A percentile compares a stretch with the other conserved stretches of the same genome.
Evolutionary conservation across 2,113 vertebrate species (phyloP).

Genomic region (Stigmatopora argus): DNA sequence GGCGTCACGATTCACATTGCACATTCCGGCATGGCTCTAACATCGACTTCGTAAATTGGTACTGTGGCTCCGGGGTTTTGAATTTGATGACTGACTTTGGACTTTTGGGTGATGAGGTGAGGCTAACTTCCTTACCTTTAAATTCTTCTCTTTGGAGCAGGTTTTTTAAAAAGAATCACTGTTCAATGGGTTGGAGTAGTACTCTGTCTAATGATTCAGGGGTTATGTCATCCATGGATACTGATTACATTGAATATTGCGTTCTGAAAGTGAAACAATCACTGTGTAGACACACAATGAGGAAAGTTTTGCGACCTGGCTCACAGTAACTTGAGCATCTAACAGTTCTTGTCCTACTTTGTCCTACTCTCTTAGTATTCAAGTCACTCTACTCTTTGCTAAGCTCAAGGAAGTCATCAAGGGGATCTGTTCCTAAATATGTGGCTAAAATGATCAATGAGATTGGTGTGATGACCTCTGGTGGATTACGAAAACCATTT

Average conservation of each 20-base stretch:
- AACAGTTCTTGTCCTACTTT: too few species aligned
- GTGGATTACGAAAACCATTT: too few species aligned
- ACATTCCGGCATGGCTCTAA: conserved; percentile 13
- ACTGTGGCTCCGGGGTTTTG: conserved; percentile 1
- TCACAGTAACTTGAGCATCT: too few species aligned
- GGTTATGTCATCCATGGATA: neutral
- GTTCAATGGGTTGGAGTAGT: neutral
- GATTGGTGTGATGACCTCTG: too few species aligned
- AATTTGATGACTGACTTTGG: conserved; percentile 1
- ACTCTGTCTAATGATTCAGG: neutral
- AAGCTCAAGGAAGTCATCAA: too few species aligned
- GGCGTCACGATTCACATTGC: conserved; percentile 4
- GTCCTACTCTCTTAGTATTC: too few species aligned
- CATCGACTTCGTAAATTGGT: conserved; percentile 1
- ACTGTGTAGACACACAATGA: too few species aligned
- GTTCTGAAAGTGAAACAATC: neutral
- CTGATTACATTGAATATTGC: neutral
- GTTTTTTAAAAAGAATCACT: neutral
- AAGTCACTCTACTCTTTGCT: too few species aligned
- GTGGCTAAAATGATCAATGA: too few species aligned
- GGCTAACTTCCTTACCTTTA: neutral
- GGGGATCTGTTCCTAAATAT: too few species aligned
- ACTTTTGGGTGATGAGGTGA: neutral
- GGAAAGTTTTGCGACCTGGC: too few species aligned
- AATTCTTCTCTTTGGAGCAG: conserved; percentile 3